Evolutionary conservation across 2,888 invertebrate genomes (phyloP).

Genomic region (Eudemis profundana): DNA sequence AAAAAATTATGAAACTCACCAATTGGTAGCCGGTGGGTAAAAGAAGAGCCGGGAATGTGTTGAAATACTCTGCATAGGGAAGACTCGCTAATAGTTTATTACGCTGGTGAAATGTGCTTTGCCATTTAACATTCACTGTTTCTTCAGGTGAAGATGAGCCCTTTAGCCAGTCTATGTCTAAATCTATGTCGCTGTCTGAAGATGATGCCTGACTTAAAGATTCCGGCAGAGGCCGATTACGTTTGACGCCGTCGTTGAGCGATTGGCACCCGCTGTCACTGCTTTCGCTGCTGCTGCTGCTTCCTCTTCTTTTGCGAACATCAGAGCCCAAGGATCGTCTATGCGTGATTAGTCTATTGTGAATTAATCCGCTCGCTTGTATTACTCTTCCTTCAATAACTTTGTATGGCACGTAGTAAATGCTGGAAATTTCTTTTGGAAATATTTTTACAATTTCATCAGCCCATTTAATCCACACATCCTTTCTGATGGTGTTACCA

Average conservation of each 20-base stretch:
- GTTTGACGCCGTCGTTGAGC: too few relatives aligned
- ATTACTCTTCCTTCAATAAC: neutral
- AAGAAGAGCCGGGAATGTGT: neutral
- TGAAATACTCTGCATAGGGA: neutral
- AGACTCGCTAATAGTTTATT: constrained; percentile 1
- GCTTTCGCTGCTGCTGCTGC: neutral
- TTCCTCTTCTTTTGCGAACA: constrained; percentile 1
- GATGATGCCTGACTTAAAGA: neutral
- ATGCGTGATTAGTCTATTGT: constrained; percentile 4
- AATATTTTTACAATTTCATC: neutral
- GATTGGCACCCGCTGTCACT: too few relatives aligned
- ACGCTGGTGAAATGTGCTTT: neutral
- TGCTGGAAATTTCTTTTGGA: neutral
- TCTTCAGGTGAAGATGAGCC: constrained; percentile 1
- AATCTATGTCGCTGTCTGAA: neutral
- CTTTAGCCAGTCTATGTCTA: neutral
- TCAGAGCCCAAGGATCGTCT: neutral
- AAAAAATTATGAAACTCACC: too few relatives aligned
- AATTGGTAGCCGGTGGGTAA: neutral
- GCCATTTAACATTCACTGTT: neutral
- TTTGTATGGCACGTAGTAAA: neutral
- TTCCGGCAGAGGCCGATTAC: neutral
- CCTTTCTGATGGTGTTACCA: neutral
- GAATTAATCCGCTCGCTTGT: neutral
- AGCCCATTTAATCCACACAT: neutral